phyloP scores from a whole-genome alignment of 2,797 vertebrate species.

The Anolis apletophallus region DNA sequence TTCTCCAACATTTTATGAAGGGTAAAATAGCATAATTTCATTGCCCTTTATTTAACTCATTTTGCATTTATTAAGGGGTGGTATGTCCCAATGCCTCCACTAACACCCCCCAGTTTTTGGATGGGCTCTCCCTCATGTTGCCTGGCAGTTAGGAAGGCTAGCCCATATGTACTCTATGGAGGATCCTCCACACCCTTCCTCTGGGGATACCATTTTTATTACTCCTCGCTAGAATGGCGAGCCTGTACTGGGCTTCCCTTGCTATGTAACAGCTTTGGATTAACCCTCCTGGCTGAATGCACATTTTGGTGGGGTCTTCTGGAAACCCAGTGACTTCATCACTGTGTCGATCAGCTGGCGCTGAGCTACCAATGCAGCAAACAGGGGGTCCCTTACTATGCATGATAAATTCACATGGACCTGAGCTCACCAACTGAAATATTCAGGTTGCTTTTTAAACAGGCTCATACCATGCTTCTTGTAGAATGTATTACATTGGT shows the following conservation, averaged over 20 bases:
- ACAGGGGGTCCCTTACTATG: constrained; percentile 35
- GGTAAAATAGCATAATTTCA: constrained; percentile 55
- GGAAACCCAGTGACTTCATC: constrained; percentile 30
- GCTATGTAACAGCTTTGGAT: constrained; percentile 31
- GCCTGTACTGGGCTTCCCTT: constrained; percentile 26
- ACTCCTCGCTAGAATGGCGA: constrained; percentile 7
- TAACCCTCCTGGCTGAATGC: constrained; percentile 16
- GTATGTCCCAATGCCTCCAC: constrained; percentile 62
- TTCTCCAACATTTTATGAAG: not conserved
- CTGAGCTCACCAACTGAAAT: constrained; percentile 59
- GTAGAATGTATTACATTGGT: constrained; percentile 14
- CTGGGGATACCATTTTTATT: constrained; percentile 54
- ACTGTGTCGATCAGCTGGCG: constrained; percentile 6
- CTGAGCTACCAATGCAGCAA: constrained; percentile 40
- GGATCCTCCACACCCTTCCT: constrained; percentile 64
- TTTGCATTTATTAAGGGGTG: constrained; percentile 59
- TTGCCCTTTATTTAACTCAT: constrained; percentile 46
- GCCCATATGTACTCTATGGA: constrained; percentile 52
- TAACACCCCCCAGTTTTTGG: constrained; percentile 57
- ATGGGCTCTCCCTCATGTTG: constrained; percentile 71
- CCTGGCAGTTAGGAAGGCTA: constrained; percentile 38
- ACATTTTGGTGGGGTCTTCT: constrained; percentile 4
- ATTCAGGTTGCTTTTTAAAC: constrained; percentile 52
- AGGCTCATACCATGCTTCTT: not conserved
- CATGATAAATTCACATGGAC: constrained; percentile 24